Evolutionary conservation across 2,113 vertebrate genomes (phyloP).

Genomic region (Columbina picui): DNA sequence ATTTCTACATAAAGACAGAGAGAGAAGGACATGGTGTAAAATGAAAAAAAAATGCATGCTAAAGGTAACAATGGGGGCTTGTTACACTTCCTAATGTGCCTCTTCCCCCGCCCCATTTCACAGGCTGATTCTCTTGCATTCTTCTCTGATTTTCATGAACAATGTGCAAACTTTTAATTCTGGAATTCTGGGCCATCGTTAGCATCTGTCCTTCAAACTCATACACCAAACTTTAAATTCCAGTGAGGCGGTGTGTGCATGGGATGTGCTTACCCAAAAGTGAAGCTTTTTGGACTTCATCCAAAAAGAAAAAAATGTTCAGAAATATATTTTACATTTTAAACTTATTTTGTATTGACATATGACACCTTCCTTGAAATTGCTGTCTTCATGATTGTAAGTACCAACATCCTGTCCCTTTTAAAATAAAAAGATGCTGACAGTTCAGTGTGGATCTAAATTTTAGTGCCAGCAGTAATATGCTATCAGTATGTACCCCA

Average conservation of each 20-base stretch:
- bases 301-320: not conserved
- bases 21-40: not conserved
- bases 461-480: slow-evolving; percentile 49
- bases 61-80: not conserved
- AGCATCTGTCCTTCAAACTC: not conserved
- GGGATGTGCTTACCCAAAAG: not conserved
- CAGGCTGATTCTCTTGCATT: not conserved
- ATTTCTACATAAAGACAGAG: not conserved
- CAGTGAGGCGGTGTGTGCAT: not conserved
- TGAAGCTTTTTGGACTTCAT: not conserved
- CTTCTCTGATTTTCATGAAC: not conserved
- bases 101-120: too few relatives aligned
- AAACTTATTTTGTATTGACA: not conserved
- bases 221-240: not conserved
- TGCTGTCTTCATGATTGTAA: not conserved
- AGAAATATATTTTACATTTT: not conserved
- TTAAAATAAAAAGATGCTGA: not conserved
- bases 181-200: not conserved
- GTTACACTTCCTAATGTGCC: too few relatives aligned
- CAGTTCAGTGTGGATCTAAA: slow-evolving; percentile 17
- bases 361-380: not conserved
- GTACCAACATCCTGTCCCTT: not conserved
- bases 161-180: not conserved
- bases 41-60: not conserved
- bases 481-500: slow-evolving; percentile 15